Evolutionary conservation across 2,113 vertebrate genomes (phyloP).

Genomic region (Orycteropus afer): DNA sequence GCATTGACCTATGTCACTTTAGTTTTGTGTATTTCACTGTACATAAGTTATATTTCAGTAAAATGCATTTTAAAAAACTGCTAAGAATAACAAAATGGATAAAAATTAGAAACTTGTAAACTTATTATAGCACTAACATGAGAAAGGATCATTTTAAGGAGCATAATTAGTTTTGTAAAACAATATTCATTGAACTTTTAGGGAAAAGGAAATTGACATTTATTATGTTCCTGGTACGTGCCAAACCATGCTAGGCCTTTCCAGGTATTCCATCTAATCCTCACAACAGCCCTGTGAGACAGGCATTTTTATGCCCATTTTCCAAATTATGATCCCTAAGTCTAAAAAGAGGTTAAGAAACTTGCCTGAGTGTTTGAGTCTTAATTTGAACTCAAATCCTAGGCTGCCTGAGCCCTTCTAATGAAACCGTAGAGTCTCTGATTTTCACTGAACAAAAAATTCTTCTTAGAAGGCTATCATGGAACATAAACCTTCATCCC

Average conservation of each 20-base stretch:
- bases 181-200: not conserved
- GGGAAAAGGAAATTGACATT: not conserved
- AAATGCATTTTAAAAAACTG: no score
- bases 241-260: not conserved
- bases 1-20: no score
- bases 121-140: not conserved
- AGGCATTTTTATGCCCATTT: not conserved
- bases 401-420: not conserved
- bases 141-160: not conserved
- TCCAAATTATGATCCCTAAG: not conserved
- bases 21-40: no score
- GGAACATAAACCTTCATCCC: not conserved
- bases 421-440: not conserved
- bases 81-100: not conserved
- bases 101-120: not conserved
- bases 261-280: not conserved
- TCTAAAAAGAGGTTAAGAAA: constrained; percentile 21
- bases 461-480: not conserved
- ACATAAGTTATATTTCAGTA: no score
- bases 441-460: not conserved
- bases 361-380: not conserved
- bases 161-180: not conserved
- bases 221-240: not conserved
- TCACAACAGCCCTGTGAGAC: not conserved
- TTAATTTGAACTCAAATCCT: not conserved